Evolutionary conservation across 2,888 invertebrate species (phyloP).

Genomic region (Lathronympha strigana): DNA sequence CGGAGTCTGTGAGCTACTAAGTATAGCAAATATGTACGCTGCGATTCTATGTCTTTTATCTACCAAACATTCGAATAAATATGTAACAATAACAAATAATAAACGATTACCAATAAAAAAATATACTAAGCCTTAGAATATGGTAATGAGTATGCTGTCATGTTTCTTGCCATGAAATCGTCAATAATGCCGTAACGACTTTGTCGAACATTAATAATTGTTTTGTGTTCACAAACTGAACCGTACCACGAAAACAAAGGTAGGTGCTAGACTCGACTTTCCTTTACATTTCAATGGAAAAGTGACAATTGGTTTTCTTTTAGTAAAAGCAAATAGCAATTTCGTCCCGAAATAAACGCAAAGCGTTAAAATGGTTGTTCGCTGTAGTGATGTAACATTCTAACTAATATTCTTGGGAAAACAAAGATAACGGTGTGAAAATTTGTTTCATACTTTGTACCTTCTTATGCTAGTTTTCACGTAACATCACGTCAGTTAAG

Average conservation of each 20-base stretch:
- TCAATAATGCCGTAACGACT: background rate
- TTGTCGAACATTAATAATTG: background rate
- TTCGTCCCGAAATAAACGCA: slow-evolving; percentile 28
- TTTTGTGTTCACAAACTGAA: background rate
- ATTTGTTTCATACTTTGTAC: too few species aligned
- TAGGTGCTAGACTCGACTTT: background rate
- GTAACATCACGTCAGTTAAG: too few species aligned
- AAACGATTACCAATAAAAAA: too few species aligned
- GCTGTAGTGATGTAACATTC: background rate
- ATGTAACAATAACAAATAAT: too few species aligned
- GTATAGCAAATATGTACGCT: too few species aligned
- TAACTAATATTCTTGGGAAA: background rate
- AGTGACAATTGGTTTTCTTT: background rate
- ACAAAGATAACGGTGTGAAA: too few species aligned
- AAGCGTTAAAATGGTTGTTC: slow-evolving; percentile 17
- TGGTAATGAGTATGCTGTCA: background rate
- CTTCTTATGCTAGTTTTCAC: too few species aligned
- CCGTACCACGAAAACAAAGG: background rate
- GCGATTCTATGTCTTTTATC: too few species aligned
- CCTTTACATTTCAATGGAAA: slow-evolving; percentile 4
- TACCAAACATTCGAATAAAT: too few species aligned
- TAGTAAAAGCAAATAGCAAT: slow-evolving; percentile 13
- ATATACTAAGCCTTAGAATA: too few species aligned
- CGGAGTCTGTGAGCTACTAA: too few species aligned
- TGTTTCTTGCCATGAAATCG: background rate